These are phyloP conservation scores for Lasioglossum zephyrum DNA, from an alignment of 2,888 invertebrate species.

Conservation along the genomic window DNA sequence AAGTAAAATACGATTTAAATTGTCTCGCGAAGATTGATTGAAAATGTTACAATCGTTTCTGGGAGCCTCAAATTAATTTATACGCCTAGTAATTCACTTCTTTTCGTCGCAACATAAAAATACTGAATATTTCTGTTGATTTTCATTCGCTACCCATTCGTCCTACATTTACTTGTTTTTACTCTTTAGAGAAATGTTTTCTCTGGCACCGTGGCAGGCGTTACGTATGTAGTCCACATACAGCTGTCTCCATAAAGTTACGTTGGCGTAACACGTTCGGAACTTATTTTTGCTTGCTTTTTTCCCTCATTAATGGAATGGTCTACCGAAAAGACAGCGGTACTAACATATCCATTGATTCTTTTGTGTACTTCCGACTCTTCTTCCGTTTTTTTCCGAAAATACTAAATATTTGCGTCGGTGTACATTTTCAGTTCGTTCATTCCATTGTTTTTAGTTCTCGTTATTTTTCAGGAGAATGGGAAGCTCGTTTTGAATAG, in stretches of 20 bases:
- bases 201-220: background rate
- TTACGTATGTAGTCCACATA: background rate
- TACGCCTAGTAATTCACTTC: no score
- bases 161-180: background rate
- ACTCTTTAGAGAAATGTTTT: no score
- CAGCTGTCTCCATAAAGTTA: background rate
- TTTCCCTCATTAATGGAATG: background rate
- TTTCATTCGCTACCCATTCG: background rate
- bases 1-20: no score
- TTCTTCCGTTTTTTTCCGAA: conserved; percentile 15
- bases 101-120: background rate
- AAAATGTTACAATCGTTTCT: no score
- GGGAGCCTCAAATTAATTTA: no score
- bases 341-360: background rate
- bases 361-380: background rate
- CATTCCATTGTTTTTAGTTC: background rate
- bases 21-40: no score
- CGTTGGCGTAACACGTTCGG: background rate
- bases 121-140: background rate
- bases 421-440: background rate
- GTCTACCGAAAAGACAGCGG: background rate
- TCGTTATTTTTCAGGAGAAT: background rate
- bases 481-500: background rate
- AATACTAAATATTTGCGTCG: conserved; percentile 6
- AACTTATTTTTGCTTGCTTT: background rate